Conservation (phyloP, 2,113 vertebrate species). For the Hemichromis elongatus region DNA sequence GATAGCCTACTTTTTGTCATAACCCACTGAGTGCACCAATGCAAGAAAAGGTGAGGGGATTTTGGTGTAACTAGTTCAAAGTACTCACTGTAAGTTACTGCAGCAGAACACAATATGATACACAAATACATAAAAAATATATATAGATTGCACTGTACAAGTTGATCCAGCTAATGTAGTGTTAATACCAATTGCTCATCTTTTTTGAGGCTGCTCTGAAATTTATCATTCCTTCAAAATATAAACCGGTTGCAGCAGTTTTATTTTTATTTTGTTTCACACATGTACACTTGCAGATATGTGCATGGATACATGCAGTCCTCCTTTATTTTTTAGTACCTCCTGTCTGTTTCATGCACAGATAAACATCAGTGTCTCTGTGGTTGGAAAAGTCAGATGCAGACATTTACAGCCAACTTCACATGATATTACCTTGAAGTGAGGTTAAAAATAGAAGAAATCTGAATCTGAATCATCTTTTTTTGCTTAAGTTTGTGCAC, state of each 20-base stretch:
- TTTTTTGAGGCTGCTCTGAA: neutral
- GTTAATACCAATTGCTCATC: neutral
- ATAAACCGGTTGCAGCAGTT: neutral
- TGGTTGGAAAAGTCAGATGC: neutral
- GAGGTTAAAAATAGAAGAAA: neutral
- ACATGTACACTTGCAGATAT: neutral
- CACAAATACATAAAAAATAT: neutral
- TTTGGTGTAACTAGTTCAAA: neutral
- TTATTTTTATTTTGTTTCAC: neutral
- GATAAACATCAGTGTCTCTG: neutral
- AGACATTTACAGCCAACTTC: neutral
- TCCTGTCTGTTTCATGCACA: neutral
- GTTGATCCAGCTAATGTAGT: neutral
- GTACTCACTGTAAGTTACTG: neutral
- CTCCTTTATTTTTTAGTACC: neutral
- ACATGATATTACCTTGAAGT: neutral
- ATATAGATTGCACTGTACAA: neutral
- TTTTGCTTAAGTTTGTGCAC: neutral
- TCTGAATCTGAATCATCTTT: neutral
- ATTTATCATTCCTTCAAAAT: neutral
- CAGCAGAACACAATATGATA: neutral
- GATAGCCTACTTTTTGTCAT: slow-evolving; percentile 59
- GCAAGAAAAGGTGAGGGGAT: neutral
- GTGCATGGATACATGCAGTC: neutral
- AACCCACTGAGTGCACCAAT: slow-evolving; percentile 32